Evolutionary conservation across 2,888 invertebrate genomes (phyloP), one percentile per base, ranked within the genome.

Genomic region (Plutella xylostella): DNA sequence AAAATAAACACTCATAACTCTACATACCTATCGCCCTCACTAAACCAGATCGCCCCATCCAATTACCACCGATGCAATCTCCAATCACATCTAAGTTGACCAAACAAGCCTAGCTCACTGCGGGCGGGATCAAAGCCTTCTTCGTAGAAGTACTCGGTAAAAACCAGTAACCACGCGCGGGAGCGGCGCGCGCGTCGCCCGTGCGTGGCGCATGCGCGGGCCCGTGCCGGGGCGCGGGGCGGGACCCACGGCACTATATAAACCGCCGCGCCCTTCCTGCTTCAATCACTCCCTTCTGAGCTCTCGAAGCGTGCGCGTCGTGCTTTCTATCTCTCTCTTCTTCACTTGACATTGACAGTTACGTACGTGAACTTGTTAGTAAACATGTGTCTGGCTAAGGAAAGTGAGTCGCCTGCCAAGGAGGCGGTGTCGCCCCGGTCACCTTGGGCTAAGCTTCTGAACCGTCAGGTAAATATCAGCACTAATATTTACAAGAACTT

Each of bases 341-440:
- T 21, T 31, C 12, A 14, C 38, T n/a, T 9, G n/a, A 4, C n/a
- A 17, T 33, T 42, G 28, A 30, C 30, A 41, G 30, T 15, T 17
- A 21, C 21, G 19, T 31, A 15, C 4, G 14, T 42, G 21, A 7
- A 12, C 15, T 31, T 14, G 65, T 65, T 61, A 61, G 61, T 61
- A 58, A 72, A 66, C 52, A 87, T 87, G 87, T 87, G 87, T 76
- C 72, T 86, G 60, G 70, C 73, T 69, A 85, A 85, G 68, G 78
- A 83, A 61, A 68, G 73, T 54, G 66, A 74, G 56, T 76, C 82
- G 49, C 75, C 76, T 57, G 69, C 67, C 56, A 76, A 74, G 62
- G 77, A 79, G 72, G 72, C 63, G 49, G 59, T 60, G 51, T 70
- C 82, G 48, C 85, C 85, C 52, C 82, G 80, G 49, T 86, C 87